Percentiles rank a stretch among this genome's conserved stretches.
phyloP scores from a whole-genome alignment of 2,113 vertebrate genomes.

The Silurus meridionalis region DNA sequence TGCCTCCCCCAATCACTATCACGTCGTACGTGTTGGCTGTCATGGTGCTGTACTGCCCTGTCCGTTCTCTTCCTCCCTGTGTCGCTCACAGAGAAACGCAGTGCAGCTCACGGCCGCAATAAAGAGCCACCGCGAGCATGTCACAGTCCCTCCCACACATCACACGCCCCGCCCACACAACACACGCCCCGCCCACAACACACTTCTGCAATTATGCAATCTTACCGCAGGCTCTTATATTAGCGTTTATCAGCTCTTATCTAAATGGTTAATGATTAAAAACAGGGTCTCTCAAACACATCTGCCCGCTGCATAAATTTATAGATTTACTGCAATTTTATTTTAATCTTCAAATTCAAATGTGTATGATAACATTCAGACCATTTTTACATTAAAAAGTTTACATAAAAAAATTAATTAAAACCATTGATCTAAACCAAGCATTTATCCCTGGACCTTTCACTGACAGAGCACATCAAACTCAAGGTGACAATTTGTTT shows the following conservation, averaged over 20 bases:
- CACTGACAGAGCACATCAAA: not conserved
- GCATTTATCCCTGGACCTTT: not conserved
- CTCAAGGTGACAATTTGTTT: not conserved
- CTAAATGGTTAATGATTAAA: not conserved
- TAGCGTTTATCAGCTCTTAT: not conserved
- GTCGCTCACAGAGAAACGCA: not conserved
- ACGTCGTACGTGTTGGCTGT: conserved; percentile 81
- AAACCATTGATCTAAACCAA: not conserved
- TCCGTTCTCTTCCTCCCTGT: not conserved
- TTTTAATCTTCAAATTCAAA: not conserved
- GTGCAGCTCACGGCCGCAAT: conserved; percentile 46
- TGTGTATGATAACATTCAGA: not conserved
- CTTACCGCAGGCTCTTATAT: not conserved
- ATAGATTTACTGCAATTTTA: not conserved
- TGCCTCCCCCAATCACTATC: conserved; percentile 87
- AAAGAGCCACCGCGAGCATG: conserved; percentile 45
- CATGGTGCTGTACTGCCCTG: conserved; percentile 71
- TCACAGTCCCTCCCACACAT: not conserved
- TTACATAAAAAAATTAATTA: not conserved
- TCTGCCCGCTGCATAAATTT: not conserved
- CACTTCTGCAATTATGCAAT: not conserved
- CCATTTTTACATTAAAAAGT: too few species aligned
- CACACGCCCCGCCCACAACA: not conserved
- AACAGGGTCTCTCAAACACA: not conserved
- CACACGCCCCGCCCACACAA: not conserved